Base-by-base conservation (phyloP, 2,888 invertebrate genomes). In the Calameuta idolon region DNA sequence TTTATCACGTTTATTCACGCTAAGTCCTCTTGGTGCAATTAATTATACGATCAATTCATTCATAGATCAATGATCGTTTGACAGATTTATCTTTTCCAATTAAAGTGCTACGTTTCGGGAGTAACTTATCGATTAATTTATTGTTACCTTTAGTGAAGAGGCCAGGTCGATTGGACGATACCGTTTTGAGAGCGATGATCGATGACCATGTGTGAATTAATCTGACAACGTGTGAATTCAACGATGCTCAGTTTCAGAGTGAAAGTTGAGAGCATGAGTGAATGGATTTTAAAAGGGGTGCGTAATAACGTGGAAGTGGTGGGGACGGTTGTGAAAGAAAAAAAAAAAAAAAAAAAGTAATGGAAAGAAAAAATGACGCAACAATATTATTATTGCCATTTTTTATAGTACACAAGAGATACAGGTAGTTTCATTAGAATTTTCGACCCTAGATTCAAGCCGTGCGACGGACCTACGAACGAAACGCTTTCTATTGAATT, bases 381-480 rank as follows among this genome's bases (percentile, higher is more conserved):
- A 77, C 75, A 74, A 69, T 75, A 76, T 76, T 81, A 79, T 81
- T 75, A 80, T 81, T 74, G 80, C 68, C 76, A 80, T 77, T 80
- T 80, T 71, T 31, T 77, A 74, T 78, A 79, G 77, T 78, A 78
- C 78, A 78, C 74, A 77, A 69, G 75, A 77, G 80, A 78, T 69
- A 76, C 75, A 73, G 79, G 76, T 69, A 55, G 77, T 79, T 77
- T 75, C 79, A 76, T 79, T 78, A 78, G 76, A 69, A 75, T 76
- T 81, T 76, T 79, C 79, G 76, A 81, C 78, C 77, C 77, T 78
- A 81, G 80, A 84, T 73, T 77, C 76, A 75, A 75, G 81, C 79
- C 80, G 80, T 81, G 77, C 23, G 55, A 55, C 23, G 5, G 55
- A 55, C 55, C 55, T 55, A 55, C 55, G 55, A 55, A 55, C 9